These are phyloP conservation scores for Dryobates pubescens DNA, from an alignment of 2,797 vertebrate species.

Conservation along the genomic window DNA sequence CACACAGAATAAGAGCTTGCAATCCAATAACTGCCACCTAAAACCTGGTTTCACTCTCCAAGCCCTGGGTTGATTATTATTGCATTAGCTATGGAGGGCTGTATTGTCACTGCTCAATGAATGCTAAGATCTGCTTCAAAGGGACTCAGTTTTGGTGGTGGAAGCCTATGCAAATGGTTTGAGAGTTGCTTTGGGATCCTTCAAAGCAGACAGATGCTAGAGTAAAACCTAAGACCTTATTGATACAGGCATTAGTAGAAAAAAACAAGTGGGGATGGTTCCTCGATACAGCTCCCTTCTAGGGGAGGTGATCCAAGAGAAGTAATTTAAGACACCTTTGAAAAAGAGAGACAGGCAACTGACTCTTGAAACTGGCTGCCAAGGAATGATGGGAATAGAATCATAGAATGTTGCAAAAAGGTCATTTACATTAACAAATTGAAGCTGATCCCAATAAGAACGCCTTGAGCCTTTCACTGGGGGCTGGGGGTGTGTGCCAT, in stretches of 20 bases:
- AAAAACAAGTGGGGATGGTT: background rate
- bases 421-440: background rate
- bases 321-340: constrained; percentile 1
- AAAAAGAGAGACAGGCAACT: constrained; percentile 21
- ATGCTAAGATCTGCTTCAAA: background rate
- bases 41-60: background rate
- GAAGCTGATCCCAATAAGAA: background rate
- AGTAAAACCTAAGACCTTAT: background rate
- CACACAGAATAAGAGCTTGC: constrained; percentile 3
- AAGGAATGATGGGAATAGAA: background rate
- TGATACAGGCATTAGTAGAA: background rate
- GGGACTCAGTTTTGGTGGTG: background rate
- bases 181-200: background rate
- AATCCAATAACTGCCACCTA: constrained; percentile 41
- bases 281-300: background rate
- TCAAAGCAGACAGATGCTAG: background rate
- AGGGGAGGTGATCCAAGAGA: background rate
- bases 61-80: constrained; percentile 45
- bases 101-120: background rate
- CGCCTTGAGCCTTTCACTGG: too few relatives aligned
- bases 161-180: background rate
- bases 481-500: too few relatives aligned
- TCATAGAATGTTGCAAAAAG: background rate
- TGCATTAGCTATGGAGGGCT: constrained; percentile 21
- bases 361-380: background rate